Evolutionary conservation across 2,113 vertebrate genomes (phyloP), one percentile per base, ranked within the genome.

Genomic region (Neotoma lepida): DNA sequence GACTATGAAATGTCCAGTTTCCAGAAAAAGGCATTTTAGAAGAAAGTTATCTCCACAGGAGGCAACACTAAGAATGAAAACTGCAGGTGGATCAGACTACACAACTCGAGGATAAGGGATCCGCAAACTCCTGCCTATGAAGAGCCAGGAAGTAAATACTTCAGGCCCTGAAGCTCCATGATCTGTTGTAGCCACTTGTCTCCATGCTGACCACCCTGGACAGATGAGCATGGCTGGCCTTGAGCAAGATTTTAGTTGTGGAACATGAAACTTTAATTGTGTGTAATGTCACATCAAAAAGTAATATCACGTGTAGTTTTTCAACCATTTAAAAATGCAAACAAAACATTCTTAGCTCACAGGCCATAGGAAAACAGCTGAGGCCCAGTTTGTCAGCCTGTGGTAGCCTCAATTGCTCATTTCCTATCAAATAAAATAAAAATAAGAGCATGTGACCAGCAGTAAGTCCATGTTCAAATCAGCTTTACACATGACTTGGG

Each of bases 391-490:
- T 44, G 49, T 85, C 66, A 54, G 39, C 35, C 58, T 76, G 2
- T 70, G 71, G 70, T 12, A 63, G n/a, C 92, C 77, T 88, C 39
- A 68, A 85, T 33, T 81, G 73, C 86, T 68, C 6, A 78, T 86
- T 81, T 61, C 64, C 74, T 84, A 86, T 30, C 86, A 91, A 93
- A 86, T 77, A 91, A 78, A 97, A 86, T 63, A 95, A 93, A 77
- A 58, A 80, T 88, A 95, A 74, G 91, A 97, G 56, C 74, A 93
- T 9, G 30, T 95, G 77, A 85, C 4, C 96, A 14, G 63, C 77
- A 97, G 81, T 92, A 93, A 68, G 89, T 95, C 81, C 91, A 94
- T 82, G 51, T 9, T 14, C 54, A 61, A 26, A 61, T 82, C 80
- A 41, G 54, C 80, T 44, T 17, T 3, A 39, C 51, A 87, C 12